Base-by-base conservation (phyloP, 2,888 invertebrate species). In the Zygaena filipendulae region DNA sequence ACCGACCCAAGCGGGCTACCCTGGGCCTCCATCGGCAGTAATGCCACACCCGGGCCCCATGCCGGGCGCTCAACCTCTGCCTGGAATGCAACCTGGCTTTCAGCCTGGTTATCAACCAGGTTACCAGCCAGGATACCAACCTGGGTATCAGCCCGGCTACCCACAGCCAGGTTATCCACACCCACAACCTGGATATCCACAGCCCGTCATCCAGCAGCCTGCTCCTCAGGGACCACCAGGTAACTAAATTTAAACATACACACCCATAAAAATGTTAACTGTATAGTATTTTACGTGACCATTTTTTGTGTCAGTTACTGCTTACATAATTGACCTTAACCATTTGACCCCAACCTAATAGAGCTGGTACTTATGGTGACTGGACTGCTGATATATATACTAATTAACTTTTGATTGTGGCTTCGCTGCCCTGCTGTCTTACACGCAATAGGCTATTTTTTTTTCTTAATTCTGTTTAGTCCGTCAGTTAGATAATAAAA, bases 61-160 rank as follows among this genome's bases (percentile, higher is more conserved):
- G 21, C 71, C 68, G 11, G 68, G 68, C 7, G 58, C 63, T 12
- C 72, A 69, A 26, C 67, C 68, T 3, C 27, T 66, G 22, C 68
- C 71, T 9, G 74, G 70, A 20, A 62, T 69, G 61, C 74, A 74
- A 23, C 46, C 55, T n/a, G 71, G 71, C 1, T 66, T 59, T 21
- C 72, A 70, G 30, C 67, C 69, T 11, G 68, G 69, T 1, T 59
- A 56, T 24, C 70, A 68, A 25, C 61, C 67, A 3, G 69, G 70
- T 0, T 64, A 48, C 23, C 62, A 63, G 31, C 63, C 64, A 2
- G 67, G 67, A 0, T 60, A 40, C 26, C 64, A 62, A 25, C 59
- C 63, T 6, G 64, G 61, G 0, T 57, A 33, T 9, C 46, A 45
- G 13, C 37, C 45, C 11, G 62, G 56, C 0, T 66, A 37, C 35